A percentile compares a stretch with the other conserved stretches of the same genome.
phyloP scores from a whole-genome alignment of 1,140 invertebrate species.

The Drosophila sp. region DNA sequence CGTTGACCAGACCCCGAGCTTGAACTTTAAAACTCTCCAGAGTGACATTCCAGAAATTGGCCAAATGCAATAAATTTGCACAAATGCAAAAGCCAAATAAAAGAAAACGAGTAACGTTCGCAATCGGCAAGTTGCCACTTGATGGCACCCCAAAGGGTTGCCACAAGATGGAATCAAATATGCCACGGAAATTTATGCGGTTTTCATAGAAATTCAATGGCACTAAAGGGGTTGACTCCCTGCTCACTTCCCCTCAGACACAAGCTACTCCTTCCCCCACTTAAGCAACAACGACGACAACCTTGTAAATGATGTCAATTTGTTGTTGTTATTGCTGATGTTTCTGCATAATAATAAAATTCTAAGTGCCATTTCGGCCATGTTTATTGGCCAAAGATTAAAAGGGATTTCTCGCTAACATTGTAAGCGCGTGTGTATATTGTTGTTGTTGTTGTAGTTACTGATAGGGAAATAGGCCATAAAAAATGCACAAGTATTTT shows the following conservation, averaged over 20 bases:
- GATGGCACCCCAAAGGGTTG: slow-evolving; percentile 71
- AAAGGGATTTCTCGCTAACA: slow-evolving; percentile 58
- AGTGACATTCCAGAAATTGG: slow-evolving; percentile 84
- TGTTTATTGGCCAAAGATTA: slow-evolving; percentile 75
- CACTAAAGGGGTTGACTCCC: slow-evolving; percentile 61
- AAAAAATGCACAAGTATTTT: slow-evolving; percentile 63
- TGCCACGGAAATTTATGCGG: slow-evolving; percentile 73
- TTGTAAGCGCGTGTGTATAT: slow-evolving; percentile 17
- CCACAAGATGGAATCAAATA: slow-evolving; percentile 42
- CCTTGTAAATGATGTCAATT: slow-evolving; percentile 76
- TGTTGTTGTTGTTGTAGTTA: slow-evolving; percentile 5
- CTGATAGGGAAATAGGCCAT: slow-evolving; percentile 61
- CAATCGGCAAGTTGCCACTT: slow-evolving; percentile 19
- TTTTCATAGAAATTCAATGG: slow-evolving; percentile 77
- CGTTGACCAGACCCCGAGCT: slow-evolving; percentile 11
- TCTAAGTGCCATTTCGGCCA: slow-evolving; percentile 74
- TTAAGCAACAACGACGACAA: neutral
- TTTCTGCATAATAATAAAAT: slow-evolving; percentile 73
- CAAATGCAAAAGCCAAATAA: neutral
- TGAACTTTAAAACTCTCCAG: slow-evolving; percentile 79
- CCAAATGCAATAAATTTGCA: slow-evolving; percentile 78
- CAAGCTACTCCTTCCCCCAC: neutral
- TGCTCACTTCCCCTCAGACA: neutral
- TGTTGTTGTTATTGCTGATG: slow-evolving; percentile 57
- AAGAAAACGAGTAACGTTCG: too few relatives aligned